Evolutionary conservation across 2,797 vertebrate genomes (phyloP), one percentile per base, ranked within the genome.

Genomic region (Odontamblyopus lacepedii): DNA sequence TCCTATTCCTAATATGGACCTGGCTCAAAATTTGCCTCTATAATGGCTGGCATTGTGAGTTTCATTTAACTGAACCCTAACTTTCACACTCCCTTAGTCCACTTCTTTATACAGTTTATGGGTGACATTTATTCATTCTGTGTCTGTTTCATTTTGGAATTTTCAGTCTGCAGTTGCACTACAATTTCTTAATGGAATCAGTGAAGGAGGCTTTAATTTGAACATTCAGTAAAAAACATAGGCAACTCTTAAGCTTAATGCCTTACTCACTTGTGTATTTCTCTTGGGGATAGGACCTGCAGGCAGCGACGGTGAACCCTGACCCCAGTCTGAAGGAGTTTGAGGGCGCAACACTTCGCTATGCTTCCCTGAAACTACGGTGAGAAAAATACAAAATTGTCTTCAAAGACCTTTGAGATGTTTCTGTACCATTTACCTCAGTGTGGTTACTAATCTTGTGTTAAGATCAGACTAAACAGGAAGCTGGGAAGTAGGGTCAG

Each of bases 311-410:
- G 0, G 95, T 98, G 86, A 97, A 97, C 89, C 96, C 98, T 41
- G 97, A 99, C 85, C 98, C 98, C 77, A 99, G 98, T 86, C 94
- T 99, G 78, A 99, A 99, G 88, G 98, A 99, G 87, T 99, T 99
- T 90, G 97, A 99, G 91, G 98, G 98, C 76, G 98, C 98, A 23
- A 99, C 98, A 0, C 93, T 99, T 29, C 97, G 98, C 81, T 99
- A 99, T 18, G 98, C 98, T 16, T 98, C 98, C 67, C 91, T 99
- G 78, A 99, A 99, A 72, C 94, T 99, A 85, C 95, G 97, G 97
- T 96, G 92, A 88, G 81, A 3, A 67, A 57, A 35, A 7, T 19
- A 48, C 29, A 70, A 64, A 69, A 30, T 15, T 38, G 8, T 64
- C 38, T n/a, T 48, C 6, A n/a, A 13, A 63, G 9, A 23, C 19